Base-by-base conservation (phyloP, 1,140 invertebrate genomes). In the Apis dorsata region DNA sequence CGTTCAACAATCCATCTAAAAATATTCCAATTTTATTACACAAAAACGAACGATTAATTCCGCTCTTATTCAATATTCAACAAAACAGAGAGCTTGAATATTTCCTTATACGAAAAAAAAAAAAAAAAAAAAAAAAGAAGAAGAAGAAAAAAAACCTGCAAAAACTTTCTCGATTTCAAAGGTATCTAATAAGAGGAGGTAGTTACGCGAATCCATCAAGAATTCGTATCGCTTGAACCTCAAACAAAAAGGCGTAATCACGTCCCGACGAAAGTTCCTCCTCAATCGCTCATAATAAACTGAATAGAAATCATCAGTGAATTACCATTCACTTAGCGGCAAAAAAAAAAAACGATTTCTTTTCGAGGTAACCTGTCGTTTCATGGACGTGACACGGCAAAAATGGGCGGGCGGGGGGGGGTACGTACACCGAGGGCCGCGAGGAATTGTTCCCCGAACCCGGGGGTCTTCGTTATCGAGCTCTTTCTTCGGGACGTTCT, bases 381-480 rank as follows among this genome's bases (percentile, higher is more conserved):
- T 79, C 15, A 57, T 28, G 68, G 53, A 34, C n/a, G 68, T 79
- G 77, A 79, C 77, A 69, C 68, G 55, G 44, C n/a, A 62, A 28
- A 71, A 71, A 71, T 62, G 24, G 17, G 55, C 21, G 34, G 17
- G 55, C 21, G 2, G 3, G 0, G 34, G 5, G 34, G 34, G 0
- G 34, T 44, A 44, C 34, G 34, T 44, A 59, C 28, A 53, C 51
- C 51, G 57, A 53, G 59, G 34, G 34, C 55, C 17, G 57, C 44
- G 24, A 24, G 13, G 69, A 72, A 79, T 79, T 79, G 78, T 79
- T 79, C 78, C 24, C 69, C 0, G 66, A 69, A 78, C 44, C 68
- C 69, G 19, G 77, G 53, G 77, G 77, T 79, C 77, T 79, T 79
- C 77, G 66, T 71, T 79, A 62, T 71, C 66, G 49, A 63, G 78